Evolutionary conservation across 2,888 invertebrate genomes (phyloP).

Genomic region (Dynastes maya): DNA sequence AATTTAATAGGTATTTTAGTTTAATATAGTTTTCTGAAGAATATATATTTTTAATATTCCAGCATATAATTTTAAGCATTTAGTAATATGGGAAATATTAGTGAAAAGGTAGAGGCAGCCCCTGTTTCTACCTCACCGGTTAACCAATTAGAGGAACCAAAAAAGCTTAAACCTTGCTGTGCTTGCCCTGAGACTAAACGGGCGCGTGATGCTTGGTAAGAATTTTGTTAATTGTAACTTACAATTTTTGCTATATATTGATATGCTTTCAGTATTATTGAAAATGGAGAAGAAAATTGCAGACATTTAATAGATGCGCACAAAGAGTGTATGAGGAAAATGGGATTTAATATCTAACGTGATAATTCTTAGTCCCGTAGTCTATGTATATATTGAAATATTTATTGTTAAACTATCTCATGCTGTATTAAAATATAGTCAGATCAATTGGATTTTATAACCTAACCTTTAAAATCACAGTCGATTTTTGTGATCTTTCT

Average conservation of each 20-base stretch:
- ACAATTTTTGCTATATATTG: not conserved
- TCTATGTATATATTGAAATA: conserved; percentile 40
- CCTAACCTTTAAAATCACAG: conserved; percentile 32
- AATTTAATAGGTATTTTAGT: no score
- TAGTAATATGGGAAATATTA: conserved; percentile 73
- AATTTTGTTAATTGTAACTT: conserved; percentile 23
- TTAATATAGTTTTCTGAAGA: no score
- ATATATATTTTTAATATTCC: no score
- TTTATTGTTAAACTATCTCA: conserved; percentile 37
- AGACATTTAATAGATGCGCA: conserved; percentile 93
- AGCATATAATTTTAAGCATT: not conserved
- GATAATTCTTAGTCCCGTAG: conserved; percentile 20
- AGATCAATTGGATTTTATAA: not conserved
- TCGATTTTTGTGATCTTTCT: not conserved
- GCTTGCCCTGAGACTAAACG: conserved; percentile 97
- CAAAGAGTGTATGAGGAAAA: conserved; percentile 94
- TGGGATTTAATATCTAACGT: conserved; percentile 93
- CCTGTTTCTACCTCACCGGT: conserved; percentile 63
- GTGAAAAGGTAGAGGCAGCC: conserved; percentile 72
- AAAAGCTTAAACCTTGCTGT: conserved; percentile 94
- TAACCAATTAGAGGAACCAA: conserved; percentile 70
- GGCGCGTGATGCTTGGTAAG: conserved; percentile 91
- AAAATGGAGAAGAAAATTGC: conserved; percentile 94
- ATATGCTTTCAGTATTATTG: conserved; percentile 83
- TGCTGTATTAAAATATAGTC: conserved; percentile 33